Conservation (phyloP, 2,888 invertebrate genomes). For the Isoperla grammatica region DNA sequence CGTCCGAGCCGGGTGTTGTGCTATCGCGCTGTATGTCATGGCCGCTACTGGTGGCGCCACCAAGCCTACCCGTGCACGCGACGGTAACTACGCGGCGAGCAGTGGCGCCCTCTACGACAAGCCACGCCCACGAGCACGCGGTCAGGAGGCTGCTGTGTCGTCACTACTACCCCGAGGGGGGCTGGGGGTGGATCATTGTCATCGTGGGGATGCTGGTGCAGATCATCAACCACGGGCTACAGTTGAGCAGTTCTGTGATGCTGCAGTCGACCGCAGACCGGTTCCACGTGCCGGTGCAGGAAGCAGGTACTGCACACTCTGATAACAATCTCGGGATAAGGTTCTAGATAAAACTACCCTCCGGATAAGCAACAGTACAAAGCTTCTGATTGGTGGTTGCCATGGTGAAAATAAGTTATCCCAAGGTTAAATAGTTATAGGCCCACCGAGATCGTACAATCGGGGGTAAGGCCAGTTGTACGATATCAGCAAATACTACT, state of each 20-base stretch:
- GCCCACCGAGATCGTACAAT: no score
- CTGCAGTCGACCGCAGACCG: constrained; percentile 33
- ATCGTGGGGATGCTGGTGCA: constrained; percentile 42
- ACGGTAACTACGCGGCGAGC: constrained; percentile 1
- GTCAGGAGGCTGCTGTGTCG: constrained; percentile 14
- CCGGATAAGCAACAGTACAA: no score
- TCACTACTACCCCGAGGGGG: constrained; percentile 47
- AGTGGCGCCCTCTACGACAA: background rate
- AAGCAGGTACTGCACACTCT: constrained; percentile 10
- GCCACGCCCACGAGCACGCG: background rate
- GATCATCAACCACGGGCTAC: constrained; percentile 43
- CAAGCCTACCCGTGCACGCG: background rate
- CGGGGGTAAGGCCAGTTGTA: no score
- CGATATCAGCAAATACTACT: no score
- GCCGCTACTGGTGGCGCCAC: constrained; percentile 7
- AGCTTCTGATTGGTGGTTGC: no score
- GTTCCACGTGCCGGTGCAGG: constrained; percentile 8
- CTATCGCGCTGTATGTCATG: constrained; percentile 1
- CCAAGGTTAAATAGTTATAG: no score
- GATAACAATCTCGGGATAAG: no score
- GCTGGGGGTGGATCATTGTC: constrained; percentile 47
- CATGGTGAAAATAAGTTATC: no score
- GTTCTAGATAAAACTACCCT: no score
- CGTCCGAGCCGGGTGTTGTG: background rate
- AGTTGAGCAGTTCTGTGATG: constrained; percentile 36